A percentile compares a stretch with the other conserved stretches of the same genome.
Conservation (phyloP, 2,113 vertebrate species). For the Eurypyga helias region DNA sequence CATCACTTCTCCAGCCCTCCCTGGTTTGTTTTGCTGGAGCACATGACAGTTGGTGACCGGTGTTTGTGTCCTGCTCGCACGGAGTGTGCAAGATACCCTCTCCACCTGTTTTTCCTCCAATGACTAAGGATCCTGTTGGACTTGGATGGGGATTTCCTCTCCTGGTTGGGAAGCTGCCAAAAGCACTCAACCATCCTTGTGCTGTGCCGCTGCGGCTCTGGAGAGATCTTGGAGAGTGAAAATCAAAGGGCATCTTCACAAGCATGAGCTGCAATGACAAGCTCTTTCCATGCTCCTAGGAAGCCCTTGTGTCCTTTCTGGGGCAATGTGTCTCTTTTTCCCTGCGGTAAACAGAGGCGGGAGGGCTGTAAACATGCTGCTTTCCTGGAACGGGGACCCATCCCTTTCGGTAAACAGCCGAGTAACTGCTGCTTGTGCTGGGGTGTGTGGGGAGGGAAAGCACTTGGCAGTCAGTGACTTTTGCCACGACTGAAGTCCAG, state of each 20-base stretch:
- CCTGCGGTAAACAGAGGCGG: background rate
- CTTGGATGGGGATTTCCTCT: background rate
- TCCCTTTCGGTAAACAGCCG: background rate
- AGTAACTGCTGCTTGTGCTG: fast-evolving
- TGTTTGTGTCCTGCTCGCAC: fast-evolving
- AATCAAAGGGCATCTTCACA: background rate
- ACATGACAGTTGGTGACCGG: background rate
- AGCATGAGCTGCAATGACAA: background rate
- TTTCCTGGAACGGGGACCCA: background rate
- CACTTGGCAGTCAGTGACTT: fast-evolving
- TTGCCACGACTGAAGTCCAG: background rate
- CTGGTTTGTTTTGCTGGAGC: background rate
- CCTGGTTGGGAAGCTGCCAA: background rate
- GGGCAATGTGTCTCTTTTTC: fast-evolving
- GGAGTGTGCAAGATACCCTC: fast-evolving
- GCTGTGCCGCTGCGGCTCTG: fast-evolving
- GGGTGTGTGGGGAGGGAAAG: background rate
- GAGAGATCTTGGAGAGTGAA: background rate
- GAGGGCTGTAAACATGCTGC: background rate
- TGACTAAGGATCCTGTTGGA: background rate
- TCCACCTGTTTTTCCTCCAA: fast-evolving
- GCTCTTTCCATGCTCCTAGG: background rate
- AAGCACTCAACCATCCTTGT: background rate
- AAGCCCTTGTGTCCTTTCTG: fast-evolving
- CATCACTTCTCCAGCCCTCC: background rate